Percentiles rank a stretch among this genome's conserved stretches.
phyloP scores from a whole-genome alignment of 2,797 vertebrate species.

The Rhynchonycteris naso region DNA sequence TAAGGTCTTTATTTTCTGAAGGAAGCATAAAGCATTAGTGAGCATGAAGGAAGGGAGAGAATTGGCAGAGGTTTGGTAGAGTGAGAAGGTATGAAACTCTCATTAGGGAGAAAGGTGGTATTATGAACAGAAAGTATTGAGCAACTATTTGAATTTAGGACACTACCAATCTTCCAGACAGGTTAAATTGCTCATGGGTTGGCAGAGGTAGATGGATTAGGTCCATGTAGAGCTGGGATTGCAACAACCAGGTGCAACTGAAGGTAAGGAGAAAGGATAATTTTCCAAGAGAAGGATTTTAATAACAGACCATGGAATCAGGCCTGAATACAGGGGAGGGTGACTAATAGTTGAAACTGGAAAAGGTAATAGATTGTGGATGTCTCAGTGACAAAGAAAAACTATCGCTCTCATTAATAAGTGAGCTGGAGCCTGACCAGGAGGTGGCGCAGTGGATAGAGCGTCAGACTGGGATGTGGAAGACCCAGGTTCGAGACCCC shows the following conservation, averaged over 20 bases:
- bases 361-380: background rate
- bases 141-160: background rate
- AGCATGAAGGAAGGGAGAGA: background rate
- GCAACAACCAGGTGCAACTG: background rate
- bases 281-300: slow-evolving; percentile 41
- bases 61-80: background rate
- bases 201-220: background rate
- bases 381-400: background rate
- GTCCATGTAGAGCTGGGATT: background rate
- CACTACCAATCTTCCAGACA: background rate
- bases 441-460: too few species aligned
- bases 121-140: background rate
- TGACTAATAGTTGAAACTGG: background rate
- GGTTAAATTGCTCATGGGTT: background rate
- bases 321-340: background rate
- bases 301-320: slow-evolving; percentile 8
- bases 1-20: background rate
- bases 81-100: background rate
- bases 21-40: background rate
- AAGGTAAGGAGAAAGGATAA: background rate
- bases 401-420: background rate
- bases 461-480: too few species aligned
- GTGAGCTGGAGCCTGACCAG: slow-evolving; percentile 12
- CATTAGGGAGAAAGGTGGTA: background rate
- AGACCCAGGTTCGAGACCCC: too few species aligned